phyloP scores from a whole-genome alignment of 2,888 invertebrate species.

The Diloba caeruleocephala region DNA sequence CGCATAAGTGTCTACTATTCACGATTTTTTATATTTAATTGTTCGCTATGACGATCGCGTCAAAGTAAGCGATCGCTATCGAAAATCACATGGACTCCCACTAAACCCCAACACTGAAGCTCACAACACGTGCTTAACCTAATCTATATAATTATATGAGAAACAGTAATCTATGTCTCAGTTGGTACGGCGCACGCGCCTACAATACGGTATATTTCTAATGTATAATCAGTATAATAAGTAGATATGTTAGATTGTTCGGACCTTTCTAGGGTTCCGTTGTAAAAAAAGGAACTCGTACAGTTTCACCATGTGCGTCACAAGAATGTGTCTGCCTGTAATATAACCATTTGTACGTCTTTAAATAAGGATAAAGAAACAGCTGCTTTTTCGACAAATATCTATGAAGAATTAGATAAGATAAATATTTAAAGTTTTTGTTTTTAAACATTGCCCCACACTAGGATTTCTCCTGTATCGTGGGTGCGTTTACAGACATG shows the following conservation, averaged over 20 bases:
- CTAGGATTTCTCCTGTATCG: no score
- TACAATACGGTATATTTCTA: conserved; percentile 58
- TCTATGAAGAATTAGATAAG: no score
- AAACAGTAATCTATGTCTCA: conserved; percentile 67
- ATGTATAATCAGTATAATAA: conserved; percentile 50
- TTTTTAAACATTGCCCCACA: no score
- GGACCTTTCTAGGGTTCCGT: neutral
- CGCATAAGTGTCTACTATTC: no score
- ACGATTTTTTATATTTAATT: no score
- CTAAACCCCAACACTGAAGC: conserved; percentile 46
- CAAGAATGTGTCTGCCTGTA: no score
- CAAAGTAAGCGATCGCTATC: conserved; percentile 12
- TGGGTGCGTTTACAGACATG: no score
- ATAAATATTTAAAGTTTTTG: no score
- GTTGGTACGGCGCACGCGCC: conserved; percentile 73
- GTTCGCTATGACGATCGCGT: neutral
- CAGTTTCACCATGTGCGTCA: no score
- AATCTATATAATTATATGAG: conserved; percentile 80
- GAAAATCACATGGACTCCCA: conserved; percentile 25
- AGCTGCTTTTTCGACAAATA: no score
- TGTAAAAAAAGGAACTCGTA: neutral
- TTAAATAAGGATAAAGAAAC: no score
- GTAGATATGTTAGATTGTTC: conserved; percentile 40
- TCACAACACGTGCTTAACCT: conserved; percentile 75
- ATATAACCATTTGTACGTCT: no score